Percentiles rank a stretch among this genome's conserved stretches.
phyloP scores from a whole-genome alignment of 2,113 vertebrate genomes.

The Tylochromis polylepis region DNA sequence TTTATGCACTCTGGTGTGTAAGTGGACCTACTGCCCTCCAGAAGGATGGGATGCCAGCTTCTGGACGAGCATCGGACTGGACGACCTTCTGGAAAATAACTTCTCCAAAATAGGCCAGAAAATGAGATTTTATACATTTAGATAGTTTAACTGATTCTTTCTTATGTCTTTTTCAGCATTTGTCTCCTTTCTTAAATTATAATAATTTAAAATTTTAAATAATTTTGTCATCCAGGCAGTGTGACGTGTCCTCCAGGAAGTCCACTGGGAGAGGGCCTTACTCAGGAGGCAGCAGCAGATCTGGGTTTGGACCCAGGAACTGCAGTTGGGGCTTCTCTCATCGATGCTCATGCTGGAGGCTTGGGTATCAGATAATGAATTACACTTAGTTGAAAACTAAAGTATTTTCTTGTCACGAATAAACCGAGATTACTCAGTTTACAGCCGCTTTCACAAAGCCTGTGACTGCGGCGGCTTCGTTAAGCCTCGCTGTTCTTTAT shows the following conservation, averaged over 20 bases:
- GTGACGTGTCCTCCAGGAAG: conserved; percentile 81
- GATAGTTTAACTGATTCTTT: not conserved
- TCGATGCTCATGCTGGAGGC: conserved; percentile 96
- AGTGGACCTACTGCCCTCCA: conserved; percentile 89
- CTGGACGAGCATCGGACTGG: conserved; percentile 83
- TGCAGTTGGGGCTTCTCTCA: conserved; percentile 87
- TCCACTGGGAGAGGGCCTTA: conserved; percentile 82
- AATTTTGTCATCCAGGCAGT: conserved; percentile 72
- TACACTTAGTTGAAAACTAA: not conserved
- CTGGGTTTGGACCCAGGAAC: conserved; percentile 80
- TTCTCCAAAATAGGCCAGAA: conserved; percentile 82
- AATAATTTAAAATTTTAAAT: not conserved
- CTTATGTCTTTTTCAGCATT: not conserved
- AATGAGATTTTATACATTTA: not conserved
- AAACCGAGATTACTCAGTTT: not conserved
- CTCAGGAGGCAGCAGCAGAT: conserved; percentile 77
- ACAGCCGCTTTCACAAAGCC: not conserved
- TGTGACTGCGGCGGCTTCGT: not conserved
- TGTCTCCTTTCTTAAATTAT: not conserved
- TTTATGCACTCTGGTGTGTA: conserved; percentile 91
- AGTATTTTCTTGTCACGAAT: not conserved
- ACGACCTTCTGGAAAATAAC: conserved; percentile 82
- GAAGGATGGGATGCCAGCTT: conserved; percentile 89
- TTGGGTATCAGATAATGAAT: conserved; percentile 76
- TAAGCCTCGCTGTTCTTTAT: not conserved